phyloP scores from a whole-genome alignment of 1,140 invertebrate species.

The Drosophila punjabiensis region DNA sequence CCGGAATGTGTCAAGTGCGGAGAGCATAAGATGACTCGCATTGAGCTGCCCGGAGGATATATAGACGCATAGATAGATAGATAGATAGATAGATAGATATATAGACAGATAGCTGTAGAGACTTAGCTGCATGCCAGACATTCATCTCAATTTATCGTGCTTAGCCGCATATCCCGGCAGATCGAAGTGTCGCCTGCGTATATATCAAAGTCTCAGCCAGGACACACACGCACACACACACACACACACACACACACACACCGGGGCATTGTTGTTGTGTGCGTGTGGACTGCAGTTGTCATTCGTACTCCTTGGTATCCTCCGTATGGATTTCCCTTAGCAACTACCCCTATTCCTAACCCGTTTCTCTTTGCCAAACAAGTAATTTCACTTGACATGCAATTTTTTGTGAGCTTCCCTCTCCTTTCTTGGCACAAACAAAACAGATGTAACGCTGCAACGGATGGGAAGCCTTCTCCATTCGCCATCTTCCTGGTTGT shows the following conservation, averaged over 20 bases:
- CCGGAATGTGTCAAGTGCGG: constrained; percentile 42
- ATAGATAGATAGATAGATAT: constrained; percentile 34
- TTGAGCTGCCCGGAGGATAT: constrained; percentile 39
- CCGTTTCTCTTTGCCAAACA: constrained; percentile 67
- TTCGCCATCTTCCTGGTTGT: constrained; percentile 12
- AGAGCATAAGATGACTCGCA: constrained; percentile 51
- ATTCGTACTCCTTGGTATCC: constrained; percentile 17
- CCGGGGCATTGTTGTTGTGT: constrained; percentile 20
- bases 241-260: background rate
- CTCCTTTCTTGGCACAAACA: constrained; percentile 39
- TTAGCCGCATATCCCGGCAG: constrained; percentile 66
- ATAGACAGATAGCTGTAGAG: constrained; percentile 44
- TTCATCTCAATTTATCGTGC: constrained; percentile 81
- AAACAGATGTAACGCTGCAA: constrained; percentile 67
- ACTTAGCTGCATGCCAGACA: constrained; percentile 64
- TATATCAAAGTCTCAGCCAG: constrained; percentile 58
- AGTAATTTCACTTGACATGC: constrained; percentile 82
- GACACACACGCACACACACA: background rate
- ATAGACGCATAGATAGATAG: constrained; percentile 37
- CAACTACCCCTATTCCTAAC: constrained; percentile 25
- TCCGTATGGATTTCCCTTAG: constrained; percentile 20
- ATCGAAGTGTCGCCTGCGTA: constrained; percentile 72
- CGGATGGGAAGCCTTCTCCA: constrained; percentile 37
- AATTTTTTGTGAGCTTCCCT: constrained; percentile 64
- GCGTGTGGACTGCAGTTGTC: constrained; percentile 41